Evolutionary conservation across 1,140 invertebrate genomes (phyloP).

Genomic region (Neuroterus valhalla): DNA sequence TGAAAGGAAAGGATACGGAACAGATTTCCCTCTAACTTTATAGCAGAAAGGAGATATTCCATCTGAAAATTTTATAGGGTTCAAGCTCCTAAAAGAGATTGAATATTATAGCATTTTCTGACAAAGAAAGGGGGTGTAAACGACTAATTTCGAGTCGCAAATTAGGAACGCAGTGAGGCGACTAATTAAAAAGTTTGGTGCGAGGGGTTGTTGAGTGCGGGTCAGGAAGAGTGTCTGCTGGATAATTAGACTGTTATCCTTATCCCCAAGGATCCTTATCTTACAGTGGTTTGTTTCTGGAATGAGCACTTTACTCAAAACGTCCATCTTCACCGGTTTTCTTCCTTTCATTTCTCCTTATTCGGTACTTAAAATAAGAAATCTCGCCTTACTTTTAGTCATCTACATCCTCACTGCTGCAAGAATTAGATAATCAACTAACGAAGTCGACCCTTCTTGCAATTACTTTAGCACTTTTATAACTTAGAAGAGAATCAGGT

Average conservation of each 20-base stretch:
- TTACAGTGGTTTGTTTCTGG: conserved; percentile 47
- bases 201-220: conserved; percentile 50
- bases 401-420: neutral
- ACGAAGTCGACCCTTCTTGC: neutral
- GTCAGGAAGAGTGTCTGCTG: conserved; percentile 50
- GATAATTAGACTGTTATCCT: conserved; percentile 55
- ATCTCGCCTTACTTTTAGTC: neutral
- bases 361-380: conserved; percentile 12
- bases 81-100: neutral
- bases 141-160: conserved; percentile 19
- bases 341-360: conserved; percentile 2
- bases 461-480: neutral
- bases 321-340: conserved; percentile 1
- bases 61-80: too few relatives aligned
- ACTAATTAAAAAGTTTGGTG: conserved; percentile 52
- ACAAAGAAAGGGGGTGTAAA: neutral
- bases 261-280: conserved; percentile 41
- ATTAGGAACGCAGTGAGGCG: conserved; percentile 25
- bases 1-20: too few relatives aligned
- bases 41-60: too few relatives aligned
- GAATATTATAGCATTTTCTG: neutral
- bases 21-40: too few relatives aligned
- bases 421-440: neutral
- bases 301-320: conserved; percentile 45
- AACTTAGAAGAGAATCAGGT: too few relatives aligned